Evolutionary conservation across 2,113 vertebrate species (phyloP), one percentile per base, ranked within the genome.

Genomic region (Eudyptes chrysolophus): DNA sequence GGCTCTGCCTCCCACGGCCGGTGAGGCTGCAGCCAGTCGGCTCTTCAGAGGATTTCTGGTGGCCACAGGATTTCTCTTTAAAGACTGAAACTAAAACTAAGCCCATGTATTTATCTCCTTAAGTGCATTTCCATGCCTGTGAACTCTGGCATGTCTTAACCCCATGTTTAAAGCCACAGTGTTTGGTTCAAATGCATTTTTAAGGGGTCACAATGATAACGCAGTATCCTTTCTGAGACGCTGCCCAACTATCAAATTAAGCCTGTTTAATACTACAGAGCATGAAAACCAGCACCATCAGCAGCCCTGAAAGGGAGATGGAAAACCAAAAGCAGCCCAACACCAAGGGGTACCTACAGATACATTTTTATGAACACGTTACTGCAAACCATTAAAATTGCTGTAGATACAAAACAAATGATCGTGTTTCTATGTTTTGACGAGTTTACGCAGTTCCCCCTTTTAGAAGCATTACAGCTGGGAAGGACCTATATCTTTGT

Each of bases 401-500:
- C 92, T 85, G 74, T 72, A 96, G 90, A 93, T 78, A 97, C 95
- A 72, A 71, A 85, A 24, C 86, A 90, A 92, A 78, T 13, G 58
- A 86, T 81, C 30, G 5, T 25, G 25, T 92, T 95, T 90, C 93
- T 75, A 46, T 81, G 64, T 89, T 97, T 93, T 89, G 65, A 93
- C 42, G n/a, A 92, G 72, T 86, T 96, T 89, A 70, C 77, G 62
- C 78, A 70, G 62, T 83, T 96, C 12, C 54, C 16, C 11, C 15
- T 92, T 97, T 95, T 90, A 96, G 96, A 96, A 95, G 70, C 34
- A 19, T 81, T 87, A 81, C 96, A 98, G 96, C 96, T 98, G 97
- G 92, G 93, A 97, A 98, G 96, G 97, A 98, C 98, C 97, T 95
- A 42, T 74, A 78, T 96, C 91, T 97, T 78, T 8, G 7, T 92